These are phyloP conservation scores for Brachyhypopomus gauderio DNA, from an alignment of 2,113 vertebrate genomes.

Conservation along the genomic window DNA sequence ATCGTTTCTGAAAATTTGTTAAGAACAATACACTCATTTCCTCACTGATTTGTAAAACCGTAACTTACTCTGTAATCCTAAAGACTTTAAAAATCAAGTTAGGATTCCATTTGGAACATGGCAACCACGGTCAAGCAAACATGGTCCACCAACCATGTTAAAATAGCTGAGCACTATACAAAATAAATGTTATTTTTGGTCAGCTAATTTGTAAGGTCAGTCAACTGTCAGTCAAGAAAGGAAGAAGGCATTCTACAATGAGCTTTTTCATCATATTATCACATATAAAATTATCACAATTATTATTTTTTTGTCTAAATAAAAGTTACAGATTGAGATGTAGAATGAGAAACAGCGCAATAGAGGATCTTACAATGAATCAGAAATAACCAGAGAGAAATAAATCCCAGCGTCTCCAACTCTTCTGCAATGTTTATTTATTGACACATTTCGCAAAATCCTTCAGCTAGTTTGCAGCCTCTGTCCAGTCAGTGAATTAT, in stretches of 20 bases:
- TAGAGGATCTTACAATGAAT: conserved; percentile 15
- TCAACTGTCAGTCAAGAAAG: conserved; percentile 1
- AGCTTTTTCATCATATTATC: background rate
- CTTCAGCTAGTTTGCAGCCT: conserved; percentile 26
- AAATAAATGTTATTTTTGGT: background rate
- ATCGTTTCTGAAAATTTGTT: background rate
- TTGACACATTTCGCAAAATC: conserved; percentile 32
- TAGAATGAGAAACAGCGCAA: background rate
- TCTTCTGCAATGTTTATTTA: conserved; percentile 19
- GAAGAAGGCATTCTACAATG: background rate
- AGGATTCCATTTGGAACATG: no score
- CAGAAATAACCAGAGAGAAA: conserved; percentile 26
- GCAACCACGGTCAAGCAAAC: no score
- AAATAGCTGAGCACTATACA: background rate
- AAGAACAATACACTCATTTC: background rate
- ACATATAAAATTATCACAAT: background rate
- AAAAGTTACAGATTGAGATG: background rate
- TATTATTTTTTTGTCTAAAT: background rate
- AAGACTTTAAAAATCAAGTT: no score
- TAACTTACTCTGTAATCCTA: background rate
- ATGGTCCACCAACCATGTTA: no score
- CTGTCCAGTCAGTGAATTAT: conserved; percentile 41
- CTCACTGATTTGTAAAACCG: background rate
- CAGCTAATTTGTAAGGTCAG: conserved; percentile 8
- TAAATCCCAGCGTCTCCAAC: conserved; percentile 15